A percentile compares a stretch with the other conserved stretches of the same genome.
phyloP scores from a whole-genome alignment of 2,113 vertebrate genomes.

The Callocephalon fimbriatum region DNA sequence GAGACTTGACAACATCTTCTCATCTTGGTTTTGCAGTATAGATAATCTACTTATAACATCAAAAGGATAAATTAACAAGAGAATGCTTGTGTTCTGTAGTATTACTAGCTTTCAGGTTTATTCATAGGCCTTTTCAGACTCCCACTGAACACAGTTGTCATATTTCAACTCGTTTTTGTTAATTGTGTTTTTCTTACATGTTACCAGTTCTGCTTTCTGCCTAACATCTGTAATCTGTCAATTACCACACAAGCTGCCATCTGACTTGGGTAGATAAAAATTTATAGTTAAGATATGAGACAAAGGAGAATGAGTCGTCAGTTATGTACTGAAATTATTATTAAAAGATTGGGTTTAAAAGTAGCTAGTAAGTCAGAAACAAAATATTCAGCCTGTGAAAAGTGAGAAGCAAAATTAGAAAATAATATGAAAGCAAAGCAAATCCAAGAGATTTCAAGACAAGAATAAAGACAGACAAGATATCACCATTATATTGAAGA shows the following conservation, averaged over 20 bases:
- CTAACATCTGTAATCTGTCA: background rate
- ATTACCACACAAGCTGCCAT: background rate
- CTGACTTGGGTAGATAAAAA: background rate
- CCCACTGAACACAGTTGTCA: background rate
- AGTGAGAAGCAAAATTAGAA: background rate
- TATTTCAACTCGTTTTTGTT: background rate
- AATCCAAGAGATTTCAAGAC: background rate
- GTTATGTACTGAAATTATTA: background rate
- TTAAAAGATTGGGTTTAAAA: background rate
- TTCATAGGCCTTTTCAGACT: background rate
- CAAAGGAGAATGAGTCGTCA: background rate
- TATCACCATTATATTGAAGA: background rate
- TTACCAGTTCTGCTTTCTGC: background rate
- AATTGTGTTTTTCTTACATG: background rate
- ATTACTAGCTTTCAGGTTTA: background rate
- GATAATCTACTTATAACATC: background rate
- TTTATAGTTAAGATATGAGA: background rate
- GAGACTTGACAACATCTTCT: background rate
- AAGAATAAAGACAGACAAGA: background rate
- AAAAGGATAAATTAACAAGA: background rate
- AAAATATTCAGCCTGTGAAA: background rate
- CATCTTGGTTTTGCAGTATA: background rate
- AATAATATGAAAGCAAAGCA: background rate
- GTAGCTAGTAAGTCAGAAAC: background rate
- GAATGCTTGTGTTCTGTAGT: background rate